Evolutionary conservation across 2,797 vertebrate species (phyloP), one percentile per base, ranked within the genome.

Genomic region (Cuculus canorus): DNA sequence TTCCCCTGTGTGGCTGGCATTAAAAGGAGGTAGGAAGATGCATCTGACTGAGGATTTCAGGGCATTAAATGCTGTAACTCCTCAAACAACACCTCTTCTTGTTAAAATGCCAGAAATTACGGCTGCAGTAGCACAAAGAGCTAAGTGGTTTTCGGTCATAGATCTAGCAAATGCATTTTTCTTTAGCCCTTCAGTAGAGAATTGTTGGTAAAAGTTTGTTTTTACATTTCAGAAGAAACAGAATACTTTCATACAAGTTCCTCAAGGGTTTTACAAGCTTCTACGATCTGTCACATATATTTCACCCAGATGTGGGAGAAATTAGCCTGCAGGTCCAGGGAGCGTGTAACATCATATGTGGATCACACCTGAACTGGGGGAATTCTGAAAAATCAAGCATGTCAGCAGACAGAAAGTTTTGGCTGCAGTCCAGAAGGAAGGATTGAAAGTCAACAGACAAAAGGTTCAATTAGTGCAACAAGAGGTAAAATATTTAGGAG

Each of bases 51-150:
- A 3, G 39, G 92, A 82, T 94, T 95, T 82, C 81, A 68, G 88
- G 79, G 80, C 92, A 73, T 88, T 88, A 92, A 90, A 92, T 64
- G 83, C 54, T 93, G 43, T 66, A 96, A 53, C 90, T 95, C 81
- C 7, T 3, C 81, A 95, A 96, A 95, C 93, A 94, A 95, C 83
- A 82, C 95, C 86, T 82, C 59, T 72, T 83, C 85, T 92, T 92
- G 77, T 86, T 94, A 88, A 93, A 95, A 94, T 84, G 68, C 57
- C 90, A 95, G 95, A 95, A 96, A 94, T 95, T 96, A 94, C 7
- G 0, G 43, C 88, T 73, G 90, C 68, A 66, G 3, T 5, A 68
- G 70, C 53, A 66, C 56, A 47, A 84, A 81, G 54, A 94, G 59
- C 71, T 92, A 77, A 96, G 92, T 92, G 83, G 52, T 7, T 93